phyloP scores from a whole-genome alignment of 1,140 invertebrate genomes.

The Phenacoccus solenopsis region DNA sequence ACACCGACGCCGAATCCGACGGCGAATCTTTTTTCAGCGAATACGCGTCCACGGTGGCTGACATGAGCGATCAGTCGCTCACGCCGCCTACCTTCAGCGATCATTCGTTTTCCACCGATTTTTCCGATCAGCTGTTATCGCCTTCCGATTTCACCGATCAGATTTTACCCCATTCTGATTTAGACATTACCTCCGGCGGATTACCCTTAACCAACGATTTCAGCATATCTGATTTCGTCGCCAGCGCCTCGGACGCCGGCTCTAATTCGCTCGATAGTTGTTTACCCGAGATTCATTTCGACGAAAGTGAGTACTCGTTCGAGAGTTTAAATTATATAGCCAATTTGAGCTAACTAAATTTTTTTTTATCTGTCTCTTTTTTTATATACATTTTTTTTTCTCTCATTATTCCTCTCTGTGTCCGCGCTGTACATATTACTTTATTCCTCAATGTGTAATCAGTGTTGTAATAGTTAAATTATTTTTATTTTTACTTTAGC shows the following conservation, averaged over 20 bases:
- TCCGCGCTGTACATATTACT: too few relatives aligned
- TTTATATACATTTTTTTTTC: not conserved
- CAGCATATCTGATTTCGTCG: not conserved
- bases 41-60: constrained; percentile 18
- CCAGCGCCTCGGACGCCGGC: not conserved
- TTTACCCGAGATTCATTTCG: constrained; percentile 4
- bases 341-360: not conserved
- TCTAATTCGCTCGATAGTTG: not conserved
- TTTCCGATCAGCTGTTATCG: constrained; percentile 18
- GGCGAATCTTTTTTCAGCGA: constrained; percentile 24
- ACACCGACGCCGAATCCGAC: constrained; percentile 18
- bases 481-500: not conserved
- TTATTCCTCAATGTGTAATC: not conserved
- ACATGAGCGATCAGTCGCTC: not conserved
- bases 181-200: not conserved
- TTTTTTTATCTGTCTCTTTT: not conserved
- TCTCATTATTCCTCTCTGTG: not conserved
- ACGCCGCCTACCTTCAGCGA: constrained; percentile 12
- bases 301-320: constrained; percentile 7
- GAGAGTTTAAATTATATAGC: not conserved
- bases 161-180: not conserved
- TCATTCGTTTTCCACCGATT: constrained; percentile 18
- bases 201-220: constrained; percentile 4
- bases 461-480: not conserved
- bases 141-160: constrained; percentile 20